These are phyloP conservation scores for Danio tinwini DNA, from an alignment of 2,797 vertebrate genomes.

Conservation along the genomic window DNA sequence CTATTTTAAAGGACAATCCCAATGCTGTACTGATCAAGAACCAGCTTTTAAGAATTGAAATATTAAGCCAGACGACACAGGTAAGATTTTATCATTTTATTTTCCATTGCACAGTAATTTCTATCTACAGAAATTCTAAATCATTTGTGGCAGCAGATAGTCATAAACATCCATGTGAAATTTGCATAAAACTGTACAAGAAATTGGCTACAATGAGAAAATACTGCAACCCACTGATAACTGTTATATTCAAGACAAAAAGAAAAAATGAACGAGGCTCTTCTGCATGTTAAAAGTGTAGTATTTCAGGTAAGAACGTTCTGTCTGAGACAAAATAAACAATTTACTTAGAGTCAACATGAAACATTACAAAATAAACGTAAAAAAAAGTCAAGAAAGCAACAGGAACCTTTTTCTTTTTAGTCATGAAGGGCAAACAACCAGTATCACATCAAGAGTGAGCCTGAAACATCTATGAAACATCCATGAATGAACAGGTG, in stretches of 20 bases:
- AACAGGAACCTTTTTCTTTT: slow-evolving; percentile 46
- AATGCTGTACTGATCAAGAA: not conserved
- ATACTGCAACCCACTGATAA: slow-evolving; percentile 81
- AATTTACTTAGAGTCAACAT: slow-evolving; percentile 67
- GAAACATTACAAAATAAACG: slow-evolving; percentile 47
- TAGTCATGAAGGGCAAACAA: slow-evolving; percentile 68
- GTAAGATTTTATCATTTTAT: slow-evolving; percentile 77
- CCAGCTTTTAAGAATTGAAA: slow-evolving; percentile 5
- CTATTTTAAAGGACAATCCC: too few relatives aligned
- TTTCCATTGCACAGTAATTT: slow-evolving; percentile 85
- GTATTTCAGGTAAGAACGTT: slow-evolving; percentile 60
- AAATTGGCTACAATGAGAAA: slow-evolving; percentile 83
- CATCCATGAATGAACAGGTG: slow-evolving; percentile 69
- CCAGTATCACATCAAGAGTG: slow-evolving; percentile 70
- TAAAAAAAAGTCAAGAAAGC: slow-evolving; percentile 50
- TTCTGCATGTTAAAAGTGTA: slow-evolving; percentile 70
- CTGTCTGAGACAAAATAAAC: slow-evolving; percentile 57
- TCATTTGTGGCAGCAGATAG: slow-evolving; percentile 84
- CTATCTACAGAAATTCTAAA: slow-evolving; percentile 86
- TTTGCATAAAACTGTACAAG: slow-evolving; percentile 83
- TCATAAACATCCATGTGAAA: slow-evolving; percentile 86
- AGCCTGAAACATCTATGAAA: slow-evolving; percentile 69
- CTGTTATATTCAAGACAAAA: slow-evolving; percentile 77
- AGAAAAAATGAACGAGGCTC: slow-evolving; percentile 68
- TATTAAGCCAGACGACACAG: slow-evolving; percentile 46